Evolutionary conservation across 64 coral and sea anemone species (phyloP), one percentile per base, ranked within the genome.

Genomic region (Platygyra sinensis): DNA sequence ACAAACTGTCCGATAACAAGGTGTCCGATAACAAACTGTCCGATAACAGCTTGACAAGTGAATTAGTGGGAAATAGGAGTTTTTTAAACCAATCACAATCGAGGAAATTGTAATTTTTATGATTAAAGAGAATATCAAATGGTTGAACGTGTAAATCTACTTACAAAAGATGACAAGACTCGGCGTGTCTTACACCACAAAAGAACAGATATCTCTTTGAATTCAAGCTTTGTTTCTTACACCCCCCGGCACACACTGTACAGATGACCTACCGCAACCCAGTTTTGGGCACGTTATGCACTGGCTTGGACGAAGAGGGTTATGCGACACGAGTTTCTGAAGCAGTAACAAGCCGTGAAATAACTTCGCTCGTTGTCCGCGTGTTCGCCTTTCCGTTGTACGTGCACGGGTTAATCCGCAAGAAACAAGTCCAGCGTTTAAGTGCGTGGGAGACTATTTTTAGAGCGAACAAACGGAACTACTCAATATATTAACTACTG

Each of bases 381-480:
- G 39, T 24, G 39, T 15, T 18, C 5, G 13, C 8, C 20, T 50
- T 46, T 77, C 74, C 74, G 36, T 20, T 51, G 36, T 77, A 77
- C 74, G 74, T 77, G 74, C 32, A 77, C 14, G 36, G 74, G 20
- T 6, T 24, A 24, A 77, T 46, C 74, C 74, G 36, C 74, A 57
- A 57, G 22, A 24, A 8, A 69, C 22, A 69, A 69, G 65, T 69
- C 3, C 4, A 3, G 65, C n/a, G 65, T 22, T 69, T 69, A 11
- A 69, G 65, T 29, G 65, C 65, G 74, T 77, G 39, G 36, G 19
- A 20, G 74, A 77, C 74, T 69, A 69, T 69, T 69, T 69, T n/a
- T 10, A 69, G 65, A 7, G 10, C 65, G 24, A 3, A 24, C 24
- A 19, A 65, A 65, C 62, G 62, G 62, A 65, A 65, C 42, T 46